Conservation (phyloP, 2,888 invertebrate species). For the Trichopria drosophilae region DNA sequence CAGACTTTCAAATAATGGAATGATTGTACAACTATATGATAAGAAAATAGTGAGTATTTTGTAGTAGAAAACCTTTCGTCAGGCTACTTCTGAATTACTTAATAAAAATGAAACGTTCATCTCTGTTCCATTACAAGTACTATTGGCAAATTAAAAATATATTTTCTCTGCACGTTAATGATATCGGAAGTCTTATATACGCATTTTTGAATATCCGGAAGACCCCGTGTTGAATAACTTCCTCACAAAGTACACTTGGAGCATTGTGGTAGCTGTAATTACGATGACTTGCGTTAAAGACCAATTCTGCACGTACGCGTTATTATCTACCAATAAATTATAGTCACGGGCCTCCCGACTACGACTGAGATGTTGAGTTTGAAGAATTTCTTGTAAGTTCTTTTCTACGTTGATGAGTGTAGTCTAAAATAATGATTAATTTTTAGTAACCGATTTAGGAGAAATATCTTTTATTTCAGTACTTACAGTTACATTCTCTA, state of each 20-base stretch:
- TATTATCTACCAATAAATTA: slow-evolving; percentile 79
- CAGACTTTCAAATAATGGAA: too few relatives aligned
- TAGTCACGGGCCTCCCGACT: slow-evolving; percentile 81
- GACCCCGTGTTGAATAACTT: too few relatives aligned
- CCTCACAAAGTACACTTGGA: slow-evolving; percentile 86
- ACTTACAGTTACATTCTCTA: slow-evolving; percentile 87
- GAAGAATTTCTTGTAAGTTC: slow-evolving; percentile 83
- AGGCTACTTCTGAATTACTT: too few relatives aligned
- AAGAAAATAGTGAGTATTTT: too few relatives aligned
- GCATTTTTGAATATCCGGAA: too few relatives aligned
- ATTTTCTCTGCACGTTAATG: too few relatives aligned
- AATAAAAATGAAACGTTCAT: too few relatives aligned
- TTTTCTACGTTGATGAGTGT: slow-evolving; percentile 77
- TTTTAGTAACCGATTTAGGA: not conserved
- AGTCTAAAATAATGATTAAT: slow-evolving; percentile 61
- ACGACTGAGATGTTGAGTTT: slow-evolving; percentile 79
- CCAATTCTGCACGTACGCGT: slow-evolving; percentile 85
- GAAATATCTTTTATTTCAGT: slow-evolving; percentile 4
- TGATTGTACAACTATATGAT: too few relatives aligned
- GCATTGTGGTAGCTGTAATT: slow-evolving; percentile 74
- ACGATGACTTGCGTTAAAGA: slow-evolving; percentile 84
- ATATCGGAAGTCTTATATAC: too few relatives aligned
- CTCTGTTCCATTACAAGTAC: too few relatives aligned
- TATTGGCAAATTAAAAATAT: too few relatives aligned
- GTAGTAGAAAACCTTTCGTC: too few relatives aligned